Evolutionary conservation across 1,140 invertebrate genomes (phyloP).

Genomic region (Lepidurus packardi): DNA sequence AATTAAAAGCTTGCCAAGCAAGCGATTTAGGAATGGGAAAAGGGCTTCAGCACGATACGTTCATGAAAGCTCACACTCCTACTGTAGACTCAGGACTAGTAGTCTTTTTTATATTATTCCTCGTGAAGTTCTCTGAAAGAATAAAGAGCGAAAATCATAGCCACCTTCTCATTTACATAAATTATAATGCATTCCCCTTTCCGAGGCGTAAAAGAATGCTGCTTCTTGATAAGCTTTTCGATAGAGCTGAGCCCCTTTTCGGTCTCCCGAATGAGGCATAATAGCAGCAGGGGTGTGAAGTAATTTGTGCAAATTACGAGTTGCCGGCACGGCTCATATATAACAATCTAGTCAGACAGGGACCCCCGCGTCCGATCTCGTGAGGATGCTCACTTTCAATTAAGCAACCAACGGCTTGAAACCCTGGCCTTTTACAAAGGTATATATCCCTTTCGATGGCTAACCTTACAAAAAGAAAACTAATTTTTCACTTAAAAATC

Average conservation of each 20-base stretch:
- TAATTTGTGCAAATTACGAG: slow-evolving; percentile 22
- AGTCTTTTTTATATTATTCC: background rate
- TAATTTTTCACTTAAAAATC: slow-evolving; percentile 14
- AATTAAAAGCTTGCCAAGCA: background rate
- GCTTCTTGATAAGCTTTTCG: slow-evolving; percentile 21
- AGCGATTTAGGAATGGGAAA: background rate
- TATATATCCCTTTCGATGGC: background rate
- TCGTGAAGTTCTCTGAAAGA: slow-evolving; percentile 10
- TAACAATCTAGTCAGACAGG: slow-evolving; percentile 21
- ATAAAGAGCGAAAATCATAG: slow-evolving; percentile 2
- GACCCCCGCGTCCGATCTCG: slow-evolving; percentile 7
- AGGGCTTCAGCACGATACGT: background rate
- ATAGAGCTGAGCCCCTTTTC: slow-evolving; percentile 18
- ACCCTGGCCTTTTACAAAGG: slow-evolving; percentile 2
- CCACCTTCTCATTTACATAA: slow-evolving; percentile 22
- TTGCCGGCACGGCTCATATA: slow-evolving; percentile 20
- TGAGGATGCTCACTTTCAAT: slow-evolving; percentile 21
- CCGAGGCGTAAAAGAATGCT: slow-evolving; percentile 7
- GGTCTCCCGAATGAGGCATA: slow-evolving; percentile 20
- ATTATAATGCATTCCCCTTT: slow-evolving; percentile 16
- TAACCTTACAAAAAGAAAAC: background rate
- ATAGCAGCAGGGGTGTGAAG: slow-evolving; percentile 20
- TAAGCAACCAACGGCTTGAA: slow-evolving; percentile 19
- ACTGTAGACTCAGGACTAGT: background rate
- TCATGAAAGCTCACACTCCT: slow-evolving; percentile 21